Percentiles rank a stretch among this genome's conserved stretches.
phyloP scores from a whole-genome alignment of 2,113 vertebrate species.

The Clarias macrocephalus region DNA sequence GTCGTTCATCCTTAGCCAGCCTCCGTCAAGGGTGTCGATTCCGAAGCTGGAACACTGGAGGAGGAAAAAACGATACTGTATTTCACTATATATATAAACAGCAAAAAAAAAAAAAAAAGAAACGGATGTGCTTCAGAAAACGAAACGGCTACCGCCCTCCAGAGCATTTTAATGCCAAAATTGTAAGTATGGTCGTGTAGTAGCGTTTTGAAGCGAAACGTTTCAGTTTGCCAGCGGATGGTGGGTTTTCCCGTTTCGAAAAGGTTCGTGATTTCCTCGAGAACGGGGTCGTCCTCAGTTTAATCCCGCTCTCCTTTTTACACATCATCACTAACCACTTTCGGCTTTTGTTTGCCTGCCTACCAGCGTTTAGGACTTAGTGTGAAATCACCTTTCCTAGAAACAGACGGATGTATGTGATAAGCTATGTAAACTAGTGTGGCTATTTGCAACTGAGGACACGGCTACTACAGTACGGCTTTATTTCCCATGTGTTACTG shows the following conservation, averaged over 20 bases:
- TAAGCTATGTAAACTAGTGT: conserved; percentile 34
- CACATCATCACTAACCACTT: neutral
- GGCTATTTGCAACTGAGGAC: conserved; percentile 33
- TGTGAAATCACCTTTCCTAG: conserved; percentile 47
- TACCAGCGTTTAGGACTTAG: conserved; percentile 22
- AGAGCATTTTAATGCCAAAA: conserved; percentile 74
- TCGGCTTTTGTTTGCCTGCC: neutral
- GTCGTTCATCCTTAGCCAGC: conserved; percentile 65
- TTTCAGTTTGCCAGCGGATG: conserved; percentile 57
- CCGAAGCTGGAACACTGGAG: conserved; percentile 62
- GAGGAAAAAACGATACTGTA: conserved; percentile 49
- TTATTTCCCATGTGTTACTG: conserved; percentile 25
- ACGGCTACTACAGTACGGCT: conserved; percentile 38
- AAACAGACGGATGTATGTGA: conserved; percentile 46
- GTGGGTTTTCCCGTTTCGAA: conserved; percentile 61
- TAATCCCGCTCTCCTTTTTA: conserved; percentile 32
- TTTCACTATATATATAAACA: conserved; percentile 50
- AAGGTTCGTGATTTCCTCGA: conserved; percentile 64
- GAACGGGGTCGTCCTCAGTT: conserved; percentile 48
- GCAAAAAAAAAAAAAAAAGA: conserved; percentile 47
- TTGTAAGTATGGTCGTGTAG: conserved; percentile 72
- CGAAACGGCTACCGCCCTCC: conserved; percentile 73
- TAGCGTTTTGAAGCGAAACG: conserved; percentile 30
- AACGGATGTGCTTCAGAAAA: conserved; percentile 80
- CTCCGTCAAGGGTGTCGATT: conserved; percentile 74